Percentiles rank a stretch among this genome's conserved stretches.
Conservation (phyloP, 2,797 vertebrate genomes). For the Lepidocolaptes lacrymiger region DNA sequence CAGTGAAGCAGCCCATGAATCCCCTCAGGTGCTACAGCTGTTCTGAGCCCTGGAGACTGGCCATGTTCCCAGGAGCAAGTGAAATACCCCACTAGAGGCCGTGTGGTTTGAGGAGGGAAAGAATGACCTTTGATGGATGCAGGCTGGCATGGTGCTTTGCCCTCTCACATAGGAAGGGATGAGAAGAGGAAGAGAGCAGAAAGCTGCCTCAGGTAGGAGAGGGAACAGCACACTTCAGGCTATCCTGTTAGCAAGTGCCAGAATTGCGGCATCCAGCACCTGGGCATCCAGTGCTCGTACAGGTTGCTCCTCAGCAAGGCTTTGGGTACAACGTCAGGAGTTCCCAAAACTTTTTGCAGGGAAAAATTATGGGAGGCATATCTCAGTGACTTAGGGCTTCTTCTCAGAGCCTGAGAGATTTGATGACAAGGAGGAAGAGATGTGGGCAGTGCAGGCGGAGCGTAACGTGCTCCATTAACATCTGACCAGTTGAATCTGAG, state of each 20-base stretch:
- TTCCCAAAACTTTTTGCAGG: background rate
- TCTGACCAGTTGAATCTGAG: background rate
- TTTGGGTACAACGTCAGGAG: background rate
- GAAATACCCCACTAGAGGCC: background rate
- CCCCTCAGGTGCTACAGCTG: background rate
- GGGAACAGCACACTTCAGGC: accelerated
- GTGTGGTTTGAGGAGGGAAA: background rate
- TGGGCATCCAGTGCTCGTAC: background rate
- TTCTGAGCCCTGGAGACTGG: background rate
- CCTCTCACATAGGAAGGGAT: background rate
- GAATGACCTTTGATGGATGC: background rate
- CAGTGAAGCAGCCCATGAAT: background rate
- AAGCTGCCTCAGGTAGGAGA: background rate
- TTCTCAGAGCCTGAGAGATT: background rate
- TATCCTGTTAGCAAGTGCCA: background rate
- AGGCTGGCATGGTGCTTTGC: background rate
- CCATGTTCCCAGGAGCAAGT: background rate
- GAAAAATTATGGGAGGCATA: background rate
- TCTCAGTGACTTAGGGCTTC: background rate
- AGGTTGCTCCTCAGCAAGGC: background rate
- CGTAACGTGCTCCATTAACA: background rate
- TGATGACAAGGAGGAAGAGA: background rate
- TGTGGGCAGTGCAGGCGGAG: background rate
- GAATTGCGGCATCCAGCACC: accelerated
- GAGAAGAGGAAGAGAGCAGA: background rate